A percentile compares a stretch with the other conserved stretches of the same genome.
Evolutionary conservation across 2,888 invertebrate genomes (phyloP).

Genomic region (Melanostoma mellinum): DNA sequence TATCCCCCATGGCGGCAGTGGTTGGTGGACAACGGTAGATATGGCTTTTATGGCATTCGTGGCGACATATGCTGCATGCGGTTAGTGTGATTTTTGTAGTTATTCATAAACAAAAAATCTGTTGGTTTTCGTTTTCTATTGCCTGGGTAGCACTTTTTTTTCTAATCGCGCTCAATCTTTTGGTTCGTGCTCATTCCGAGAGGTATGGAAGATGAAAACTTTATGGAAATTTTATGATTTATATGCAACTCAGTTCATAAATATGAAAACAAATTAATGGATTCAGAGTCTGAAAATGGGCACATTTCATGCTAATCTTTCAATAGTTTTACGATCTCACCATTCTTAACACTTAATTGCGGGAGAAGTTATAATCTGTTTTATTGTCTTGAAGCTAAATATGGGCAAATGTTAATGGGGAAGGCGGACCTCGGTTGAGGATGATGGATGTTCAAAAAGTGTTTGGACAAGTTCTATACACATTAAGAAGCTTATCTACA

Average conservation of each 20-base stretch:
- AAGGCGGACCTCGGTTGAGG: not conserved
- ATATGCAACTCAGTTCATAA: slow-evolving; percentile 20
- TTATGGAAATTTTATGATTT: slow-evolving; percentile 37
- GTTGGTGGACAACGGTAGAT: slow-evolving; percentile 10
- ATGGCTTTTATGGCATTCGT: not conserved
- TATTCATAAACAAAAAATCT: slow-evolving; percentile 8
- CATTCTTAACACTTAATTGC: not conserved
- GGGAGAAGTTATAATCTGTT: not conserved
- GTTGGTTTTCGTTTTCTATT: slow-evolving; percentile 2
- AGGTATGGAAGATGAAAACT: not conserved
- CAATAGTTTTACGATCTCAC: not conserved
- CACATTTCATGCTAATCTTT: not conserved
- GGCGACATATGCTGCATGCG: slow-evolving; percentile 4
- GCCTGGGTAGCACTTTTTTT: not conserved
- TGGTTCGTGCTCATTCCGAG: slow-evolving; percentile 3
- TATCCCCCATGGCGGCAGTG: not conserved
- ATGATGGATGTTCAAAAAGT: not conserved
- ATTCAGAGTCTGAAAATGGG: slow-evolving; percentile 2
- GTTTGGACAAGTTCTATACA: not conserved
- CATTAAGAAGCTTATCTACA: no score
- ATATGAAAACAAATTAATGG: not conserved
- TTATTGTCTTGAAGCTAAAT: not conserved
- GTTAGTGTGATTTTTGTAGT: slow-evolving; percentile 28
- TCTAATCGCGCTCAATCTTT: slow-evolving; percentile 3
- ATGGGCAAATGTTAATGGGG: not conserved